These are phyloP conservation scores for Amia ocellicauda DNA, from an alignment of 2,113 vertebrate genomes.

Conservation along the genomic window DNA sequence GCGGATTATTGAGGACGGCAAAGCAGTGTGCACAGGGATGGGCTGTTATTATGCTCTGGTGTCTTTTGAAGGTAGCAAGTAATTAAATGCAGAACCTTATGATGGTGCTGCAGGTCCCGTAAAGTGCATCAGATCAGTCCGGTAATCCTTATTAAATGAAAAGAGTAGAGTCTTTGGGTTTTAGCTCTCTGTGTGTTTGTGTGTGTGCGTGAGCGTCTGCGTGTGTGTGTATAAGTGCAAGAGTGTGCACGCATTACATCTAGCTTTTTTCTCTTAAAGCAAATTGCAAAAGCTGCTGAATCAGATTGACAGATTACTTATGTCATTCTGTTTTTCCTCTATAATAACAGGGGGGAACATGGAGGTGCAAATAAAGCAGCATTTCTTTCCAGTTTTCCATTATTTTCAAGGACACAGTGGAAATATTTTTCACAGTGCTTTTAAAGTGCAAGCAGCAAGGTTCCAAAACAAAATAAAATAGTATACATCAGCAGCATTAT, in stretches of 20 bases:
- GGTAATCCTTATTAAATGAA: slow-evolving; percentile 56
- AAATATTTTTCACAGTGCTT: too few relatives aligned
- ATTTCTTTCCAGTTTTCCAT: neutral
- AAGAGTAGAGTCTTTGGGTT: slow-evolving; percentile 44
- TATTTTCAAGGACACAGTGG: too few relatives aligned
- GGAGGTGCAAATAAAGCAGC: too few relatives aligned
- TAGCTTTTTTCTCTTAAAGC: neutral
- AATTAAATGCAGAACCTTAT: slow-evolving; percentile 57
- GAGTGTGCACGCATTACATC: slow-evolving; percentile 9
- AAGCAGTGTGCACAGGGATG: slow-evolving; percentile 21
- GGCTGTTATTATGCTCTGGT: slow-evolving; percentile 29
- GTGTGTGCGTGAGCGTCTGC: too few relatives aligned
- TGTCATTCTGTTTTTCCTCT: slow-evolving; percentile 28
- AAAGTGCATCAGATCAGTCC: slow-evolving; percentile 55
- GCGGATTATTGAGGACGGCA: slow-evolving; percentile 46
- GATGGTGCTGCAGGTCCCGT: slow-evolving; percentile 47
- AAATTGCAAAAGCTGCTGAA: slow-evolving; percentile 28
- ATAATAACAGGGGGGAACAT: slow-evolving; percentile 7
- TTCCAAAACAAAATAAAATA: too few relatives aligned
- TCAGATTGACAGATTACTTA: slow-evolving; percentile 51
- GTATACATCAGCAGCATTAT: too few relatives aligned
- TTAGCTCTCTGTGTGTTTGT: slow-evolving; percentile 35
- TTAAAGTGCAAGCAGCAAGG: too few relatives aligned
- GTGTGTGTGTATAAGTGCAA: too few relatives aligned
- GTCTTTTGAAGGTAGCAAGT: slow-evolving; percentile 34